Conservation (phyloP, 2,888 invertebrate genomes). For the Hecatera dysodea region DNA sequence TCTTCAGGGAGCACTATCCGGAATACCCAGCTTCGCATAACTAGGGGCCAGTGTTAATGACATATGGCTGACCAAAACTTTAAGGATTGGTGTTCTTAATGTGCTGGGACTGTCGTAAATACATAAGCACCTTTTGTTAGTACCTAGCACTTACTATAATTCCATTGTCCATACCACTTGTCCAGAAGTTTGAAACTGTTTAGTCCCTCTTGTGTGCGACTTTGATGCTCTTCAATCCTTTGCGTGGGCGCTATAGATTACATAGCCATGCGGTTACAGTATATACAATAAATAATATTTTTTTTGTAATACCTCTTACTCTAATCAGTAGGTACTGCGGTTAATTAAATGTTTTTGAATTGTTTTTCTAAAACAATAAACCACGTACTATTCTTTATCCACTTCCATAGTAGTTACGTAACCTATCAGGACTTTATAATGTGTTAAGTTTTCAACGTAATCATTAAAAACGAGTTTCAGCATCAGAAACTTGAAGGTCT, state of each 20-base stretch:
- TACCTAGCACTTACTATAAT: constrained; percentile 30
- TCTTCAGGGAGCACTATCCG: constrained; percentile 31
- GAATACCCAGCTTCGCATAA: constrained; percentile 29
- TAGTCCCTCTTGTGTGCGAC: background rate
- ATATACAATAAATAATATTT: too few species aligned
- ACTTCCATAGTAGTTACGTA: background rate
- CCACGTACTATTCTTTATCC: background rate
- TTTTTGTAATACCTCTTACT: background rate
- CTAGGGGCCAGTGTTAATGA: constrained; percentile 39
- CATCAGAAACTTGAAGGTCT: constrained; percentile 14
- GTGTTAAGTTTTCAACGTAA: constrained; percentile 9
- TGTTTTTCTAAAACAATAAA: background rate
- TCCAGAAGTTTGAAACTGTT: constrained; percentile 18
- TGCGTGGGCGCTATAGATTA: background rate
- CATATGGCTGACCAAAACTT: constrained; percentile 45
- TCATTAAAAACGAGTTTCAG: constrained; percentile 21
- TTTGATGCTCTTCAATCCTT: constrained; percentile 1
- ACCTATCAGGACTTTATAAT: background rate
- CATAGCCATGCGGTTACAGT: background rate
- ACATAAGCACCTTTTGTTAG: constrained; percentile 22
- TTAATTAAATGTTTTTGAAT: too few species aligned
- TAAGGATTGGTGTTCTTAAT: constrained; percentile 37
- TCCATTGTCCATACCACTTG: constrained; percentile 8
- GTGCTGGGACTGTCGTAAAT: constrained; percentile 24
- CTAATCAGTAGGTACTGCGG: background rate